phyloP scores from a whole-genome alignment of 2,797 vertebrate genomes.

The Lepilemur ruficaudatus region DNA sequence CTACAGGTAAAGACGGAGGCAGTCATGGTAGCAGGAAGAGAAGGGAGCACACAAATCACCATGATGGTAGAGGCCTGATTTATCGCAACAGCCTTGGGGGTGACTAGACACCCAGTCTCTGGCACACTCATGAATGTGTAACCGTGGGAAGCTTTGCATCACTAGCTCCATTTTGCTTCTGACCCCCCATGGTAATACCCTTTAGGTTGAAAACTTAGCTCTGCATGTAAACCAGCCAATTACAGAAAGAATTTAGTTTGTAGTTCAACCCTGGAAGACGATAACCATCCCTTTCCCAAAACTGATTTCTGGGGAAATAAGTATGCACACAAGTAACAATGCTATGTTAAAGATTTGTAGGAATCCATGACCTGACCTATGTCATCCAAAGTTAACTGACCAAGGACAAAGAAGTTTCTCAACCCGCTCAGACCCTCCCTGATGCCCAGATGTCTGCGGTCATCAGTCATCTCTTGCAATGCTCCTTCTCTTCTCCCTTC shows the following conservation, averaged over 20 bases:
- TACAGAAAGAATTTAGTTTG: not conserved
- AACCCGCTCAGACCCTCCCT: not conserved
- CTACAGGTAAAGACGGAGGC: not conserved
- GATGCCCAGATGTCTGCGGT: not conserved
- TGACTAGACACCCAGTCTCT: not conserved
- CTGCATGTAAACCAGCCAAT: not conserved
- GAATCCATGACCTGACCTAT: not conserved
- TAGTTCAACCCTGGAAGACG: not conserved
- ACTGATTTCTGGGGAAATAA: not conserved
- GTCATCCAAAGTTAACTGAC: not conserved
- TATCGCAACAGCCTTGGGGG: too few relatives aligned
- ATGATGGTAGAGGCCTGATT: not conserved
- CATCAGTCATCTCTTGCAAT: not conserved
- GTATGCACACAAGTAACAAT: not conserved
- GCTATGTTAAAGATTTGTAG: not conserved
- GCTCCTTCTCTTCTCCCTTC: not conserved
- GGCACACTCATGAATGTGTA: fast-evolving
- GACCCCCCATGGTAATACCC: too few relatives aligned
- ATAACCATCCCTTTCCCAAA: not conserved
- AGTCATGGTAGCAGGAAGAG: not conserved
- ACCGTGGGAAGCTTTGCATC: not conserved
- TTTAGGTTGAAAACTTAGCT: not conserved
- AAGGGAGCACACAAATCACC: not conserved
- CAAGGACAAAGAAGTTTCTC: not conserved
- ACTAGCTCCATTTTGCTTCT: not conserved